phyloP scores from a whole-genome alignment of 2,888 invertebrate genomes.

The Aradus depressus region DNA sequence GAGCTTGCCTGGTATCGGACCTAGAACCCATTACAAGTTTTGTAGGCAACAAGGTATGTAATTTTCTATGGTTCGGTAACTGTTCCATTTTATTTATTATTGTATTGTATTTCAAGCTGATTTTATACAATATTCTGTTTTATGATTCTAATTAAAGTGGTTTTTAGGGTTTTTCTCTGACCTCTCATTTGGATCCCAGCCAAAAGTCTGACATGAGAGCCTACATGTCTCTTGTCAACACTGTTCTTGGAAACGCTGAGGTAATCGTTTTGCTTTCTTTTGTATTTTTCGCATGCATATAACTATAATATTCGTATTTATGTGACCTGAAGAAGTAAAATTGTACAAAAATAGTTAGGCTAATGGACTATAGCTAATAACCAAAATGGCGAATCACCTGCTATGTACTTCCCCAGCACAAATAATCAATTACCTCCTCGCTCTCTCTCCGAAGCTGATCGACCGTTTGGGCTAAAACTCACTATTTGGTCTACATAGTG shows the following conservation, averaged over 20 bases:
- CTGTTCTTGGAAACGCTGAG: slow-evolving; percentile 84
- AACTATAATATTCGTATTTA: no score
- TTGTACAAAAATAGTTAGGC: no score
- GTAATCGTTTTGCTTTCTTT: slow-evolving; percentile 37
- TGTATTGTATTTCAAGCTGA: neutral
- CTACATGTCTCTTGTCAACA: slow-evolving; percentile 80
- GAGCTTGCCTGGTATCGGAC: slow-evolving; percentile 78
- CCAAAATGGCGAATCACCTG: no score
- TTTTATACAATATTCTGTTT: slow-evolving; percentile 4
- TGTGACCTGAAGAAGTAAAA: no score
- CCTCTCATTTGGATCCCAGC: slow-evolving; percentile 54
- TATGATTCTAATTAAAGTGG: slow-evolving; percentile 1
- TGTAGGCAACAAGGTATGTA: slow-evolving; percentile 59
- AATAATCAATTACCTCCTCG: no score
- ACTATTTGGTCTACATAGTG: no score
- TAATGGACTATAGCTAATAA: no score
- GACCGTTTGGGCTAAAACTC: no score
- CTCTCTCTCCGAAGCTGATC: no score
- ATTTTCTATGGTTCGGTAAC: neutral
- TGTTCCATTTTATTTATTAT: neutral
- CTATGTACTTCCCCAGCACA: no score
- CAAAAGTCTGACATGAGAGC: slow-evolving; percentile 87
- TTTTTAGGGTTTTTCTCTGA: slow-evolving; percentile 57
- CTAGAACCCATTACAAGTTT: slow-evolving; percentile 85
- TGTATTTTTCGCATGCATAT: no score